Evolutionary conservation across 1,140 invertebrate species (phyloP).

Genomic region (Aphelinus atriplicis): DNA sequence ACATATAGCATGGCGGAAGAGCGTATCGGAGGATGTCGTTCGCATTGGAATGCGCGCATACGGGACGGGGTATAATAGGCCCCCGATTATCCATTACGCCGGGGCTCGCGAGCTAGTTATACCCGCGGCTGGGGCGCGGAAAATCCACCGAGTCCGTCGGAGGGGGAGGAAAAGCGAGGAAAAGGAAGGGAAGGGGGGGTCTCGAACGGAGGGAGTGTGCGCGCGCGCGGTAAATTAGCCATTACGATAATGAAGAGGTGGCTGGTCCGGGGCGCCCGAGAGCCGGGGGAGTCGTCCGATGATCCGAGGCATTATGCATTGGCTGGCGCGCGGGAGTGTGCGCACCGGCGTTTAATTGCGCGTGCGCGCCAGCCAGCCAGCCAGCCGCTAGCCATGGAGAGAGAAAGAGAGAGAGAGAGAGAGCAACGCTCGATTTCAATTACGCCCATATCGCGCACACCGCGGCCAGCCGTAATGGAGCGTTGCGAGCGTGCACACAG

Average conservation of each 20-base stretch:
- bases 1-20: too few relatives aligned
- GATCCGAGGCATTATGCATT: neutral
- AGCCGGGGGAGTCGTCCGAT: constrained; percentile 6
- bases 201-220: neutral
- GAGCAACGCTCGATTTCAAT: constrained; percentile 49
- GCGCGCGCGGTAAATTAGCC: constrained; percentile 12
- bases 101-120: constrained; percentile 52
- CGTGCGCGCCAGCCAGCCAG: constrained; percentile 46
- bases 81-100: constrained; percentile 56
- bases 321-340: constrained; percentile 10
- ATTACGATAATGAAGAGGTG: constrained; percentile 42
- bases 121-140: constrained; percentile 40
- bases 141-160: constrained; percentile 21
- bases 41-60: too few relatives aligned
- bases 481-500: constrained; percentile 25
- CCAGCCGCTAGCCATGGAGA: constrained; percentile 18
- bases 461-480: constrained; percentile 31
- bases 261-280: neutral
- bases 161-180: constrained; percentile 42
- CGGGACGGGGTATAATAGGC: neutral
- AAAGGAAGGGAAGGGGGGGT: constrained; percentile 16
- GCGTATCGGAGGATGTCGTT: too few relatives aligned
- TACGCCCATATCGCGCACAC: constrained; percentile 44
- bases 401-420: neutral
- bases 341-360: neutral